These are phyloP conservation scores for Choreutis nemorana DNA, from an alignment of 2,888 invertebrate genomes.

Conservation along the genomic window DNA sequence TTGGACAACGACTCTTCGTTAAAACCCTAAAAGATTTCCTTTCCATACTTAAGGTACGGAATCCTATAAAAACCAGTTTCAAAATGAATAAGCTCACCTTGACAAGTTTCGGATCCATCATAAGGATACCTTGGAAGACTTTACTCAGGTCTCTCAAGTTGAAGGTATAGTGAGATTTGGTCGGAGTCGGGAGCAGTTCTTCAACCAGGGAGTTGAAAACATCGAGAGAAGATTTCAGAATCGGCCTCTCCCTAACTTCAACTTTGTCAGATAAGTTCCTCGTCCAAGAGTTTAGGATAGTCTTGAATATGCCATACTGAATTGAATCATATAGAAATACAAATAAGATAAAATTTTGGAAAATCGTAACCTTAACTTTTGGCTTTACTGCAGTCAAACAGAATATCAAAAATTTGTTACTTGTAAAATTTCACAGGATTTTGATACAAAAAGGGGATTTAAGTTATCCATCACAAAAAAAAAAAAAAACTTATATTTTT, in stretches of 20 bases:
- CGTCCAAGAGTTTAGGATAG: slow-evolving; percentile 75
- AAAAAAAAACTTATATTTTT: no score
- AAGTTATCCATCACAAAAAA: no score
- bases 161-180: slow-evolving; percentile 91
- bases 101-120: slow-evolving; percentile 71
- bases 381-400: no score
- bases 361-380: not conserved
- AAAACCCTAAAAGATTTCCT: no score
- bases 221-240: slow-evolving; percentile 72
- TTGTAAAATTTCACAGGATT: no score
- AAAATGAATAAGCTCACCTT: no score
- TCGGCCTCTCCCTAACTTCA: slow-evolving; percentile 37
- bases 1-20: no score
- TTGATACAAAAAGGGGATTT: no score
- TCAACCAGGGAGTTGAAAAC: slow-evolving; percentile 72
- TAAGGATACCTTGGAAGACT: slow-evolving; percentile 82
- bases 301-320: slow-evolving; percentile 69
- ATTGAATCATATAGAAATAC: no score
- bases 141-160: slow-evolving; percentile 87
- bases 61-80: no score
- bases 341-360: not conserved
- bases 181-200: slow-evolving; percentile 84
- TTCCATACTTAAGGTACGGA: no score
- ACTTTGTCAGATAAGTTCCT: slow-evolving; percentile 30
- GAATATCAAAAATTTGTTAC: no score